Evolutionary conservation across 2,113 vertebrate species (phyloP), one percentile per base, ranked within the genome.

Genomic region (Microcebus griseorufus): DNA sequence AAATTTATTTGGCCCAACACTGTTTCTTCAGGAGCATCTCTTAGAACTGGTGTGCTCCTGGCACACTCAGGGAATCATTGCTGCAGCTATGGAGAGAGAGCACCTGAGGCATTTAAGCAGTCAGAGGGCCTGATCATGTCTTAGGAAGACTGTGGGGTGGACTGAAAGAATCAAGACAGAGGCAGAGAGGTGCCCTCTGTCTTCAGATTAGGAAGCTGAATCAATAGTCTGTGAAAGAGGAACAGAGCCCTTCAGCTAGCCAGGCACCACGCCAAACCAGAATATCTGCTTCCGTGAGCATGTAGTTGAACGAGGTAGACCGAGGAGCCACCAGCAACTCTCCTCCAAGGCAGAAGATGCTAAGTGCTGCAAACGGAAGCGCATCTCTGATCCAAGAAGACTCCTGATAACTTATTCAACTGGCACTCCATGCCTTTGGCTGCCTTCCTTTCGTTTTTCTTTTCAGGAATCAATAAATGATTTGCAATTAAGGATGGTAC

Each of bases 401-500:
- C 51, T 51, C 80, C 14, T 6, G 65, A n/a, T 51, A 51, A 72
- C 73, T 37, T 39, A 65, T 1, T 55, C 60, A 69, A 29, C 34
- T n/a, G 67, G 70, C 62, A 73, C 51, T 29, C 17, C 3, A 1
- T 14, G 18, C 22, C 53, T 79, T 58, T 72, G 83, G 93, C 93
- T 7, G 5, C 48, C 91, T 90, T 83, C 90, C 81, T 96, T 73
- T 80, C 88, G 8, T 69, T 92, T 70, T 76, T 95, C 96, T 97
- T 96, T 88, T 92, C 80, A 95, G 94, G 93, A 93, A 95, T 96
- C 94, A 79, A 81, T 90, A 58, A 42, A 34, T 39, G 37, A 79
- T 67, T 76, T 51, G 75, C 72, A 78, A 60, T 53, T 5, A 83
- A 76, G 72, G 75, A 88, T 87, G 93, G 70, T 16, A 9, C 39